Percentiles rank a stretch among this genome's conserved stretches.
Evolutionary conservation across 2,113 vertebrate genomes (phyloP).

Genomic region (Pelmatolapia mariae): DNA sequence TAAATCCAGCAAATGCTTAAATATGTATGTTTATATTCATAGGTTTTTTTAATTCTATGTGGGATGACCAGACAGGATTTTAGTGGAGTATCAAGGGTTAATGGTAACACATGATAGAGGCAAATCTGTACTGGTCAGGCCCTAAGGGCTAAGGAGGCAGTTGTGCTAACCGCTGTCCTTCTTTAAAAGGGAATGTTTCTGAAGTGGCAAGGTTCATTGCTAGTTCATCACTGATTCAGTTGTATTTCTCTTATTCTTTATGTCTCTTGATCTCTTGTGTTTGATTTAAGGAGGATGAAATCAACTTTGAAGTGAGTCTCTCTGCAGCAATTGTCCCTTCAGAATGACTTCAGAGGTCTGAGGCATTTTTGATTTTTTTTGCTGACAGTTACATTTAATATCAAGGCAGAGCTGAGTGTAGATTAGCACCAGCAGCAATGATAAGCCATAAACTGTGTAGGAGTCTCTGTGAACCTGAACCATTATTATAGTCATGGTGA

Average conservation of each 20-base stretch:
- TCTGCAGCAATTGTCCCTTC: neutral
- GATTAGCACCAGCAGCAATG: neutral
- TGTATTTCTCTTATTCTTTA: neutral
- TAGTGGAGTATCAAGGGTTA: neutral
- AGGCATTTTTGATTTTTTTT: neutral
- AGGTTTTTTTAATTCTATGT: neutral
- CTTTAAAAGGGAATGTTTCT: neutral
- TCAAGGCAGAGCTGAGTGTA: neutral
- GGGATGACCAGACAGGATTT: neutral
- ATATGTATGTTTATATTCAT: neutral
- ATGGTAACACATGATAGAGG: neutral
- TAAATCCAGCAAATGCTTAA: neutral
- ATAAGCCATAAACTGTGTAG: neutral
- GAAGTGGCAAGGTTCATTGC: neutral
- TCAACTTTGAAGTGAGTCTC: neutral
- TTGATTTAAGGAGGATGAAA: slow-evolving; percentile 4
- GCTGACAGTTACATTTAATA: neutral
- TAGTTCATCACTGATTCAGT: neutral
- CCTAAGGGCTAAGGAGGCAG: neutral
- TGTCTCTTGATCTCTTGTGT: neutral
- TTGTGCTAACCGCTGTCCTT: neutral
- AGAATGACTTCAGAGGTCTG: neutral
- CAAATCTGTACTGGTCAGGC: neutral
- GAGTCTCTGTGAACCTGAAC: neutral
- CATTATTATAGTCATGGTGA: neutral